These are phyloP conservation scores for Cephonodes hylas DNA, from an alignment of 2,888 invertebrate genomes.

Conservation along the genomic window DNA sequence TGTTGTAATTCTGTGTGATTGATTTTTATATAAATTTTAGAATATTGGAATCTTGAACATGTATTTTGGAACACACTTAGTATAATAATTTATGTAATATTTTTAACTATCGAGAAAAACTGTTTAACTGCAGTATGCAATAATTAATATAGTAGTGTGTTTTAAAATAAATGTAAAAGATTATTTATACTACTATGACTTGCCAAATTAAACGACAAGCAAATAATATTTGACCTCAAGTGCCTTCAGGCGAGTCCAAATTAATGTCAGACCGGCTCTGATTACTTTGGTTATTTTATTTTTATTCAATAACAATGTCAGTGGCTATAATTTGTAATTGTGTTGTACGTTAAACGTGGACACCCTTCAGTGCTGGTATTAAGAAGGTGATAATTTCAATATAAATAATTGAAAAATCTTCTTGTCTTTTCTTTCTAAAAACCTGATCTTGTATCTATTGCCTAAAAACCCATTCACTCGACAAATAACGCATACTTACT, in stretches of 20 bases:
- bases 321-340: conserved; percentile 63
- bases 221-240: conserved; percentile 66
- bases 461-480: neutral
- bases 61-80: conserved; percentile 2
- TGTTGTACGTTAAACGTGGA: conserved; percentile 78
- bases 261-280: conserved; percentile 55
- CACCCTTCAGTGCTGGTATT: conserved; percentile 74
- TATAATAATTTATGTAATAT: neutral
- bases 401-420: conserved; percentile 65
- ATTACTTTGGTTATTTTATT: conserved; percentile 34
- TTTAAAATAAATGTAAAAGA: conserved; percentile 10
- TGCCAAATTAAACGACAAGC: conserved; percentile 61
- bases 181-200: conserved; percentile 45
- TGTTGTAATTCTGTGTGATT: conserved; percentile 36
- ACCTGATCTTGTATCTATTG: neutral
- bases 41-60: conserved; percentile 6
- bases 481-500: too few relatives aligned
- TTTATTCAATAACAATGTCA: conserved; percentile 45
- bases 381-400: conserved; percentile 79
- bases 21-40: conserved; percentile 20
- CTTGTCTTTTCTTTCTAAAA: conserved; percentile 29
- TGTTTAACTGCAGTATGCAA: neutral
- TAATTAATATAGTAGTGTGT: conserved; percentile 9
- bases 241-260: conserved; percentile 75
- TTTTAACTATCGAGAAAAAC: neutral